These are phyloP conservation scores for Torymus texanus DNA, from an alignment of 2,888 invertebrate species.

Conservation along the genomic window DNA sequence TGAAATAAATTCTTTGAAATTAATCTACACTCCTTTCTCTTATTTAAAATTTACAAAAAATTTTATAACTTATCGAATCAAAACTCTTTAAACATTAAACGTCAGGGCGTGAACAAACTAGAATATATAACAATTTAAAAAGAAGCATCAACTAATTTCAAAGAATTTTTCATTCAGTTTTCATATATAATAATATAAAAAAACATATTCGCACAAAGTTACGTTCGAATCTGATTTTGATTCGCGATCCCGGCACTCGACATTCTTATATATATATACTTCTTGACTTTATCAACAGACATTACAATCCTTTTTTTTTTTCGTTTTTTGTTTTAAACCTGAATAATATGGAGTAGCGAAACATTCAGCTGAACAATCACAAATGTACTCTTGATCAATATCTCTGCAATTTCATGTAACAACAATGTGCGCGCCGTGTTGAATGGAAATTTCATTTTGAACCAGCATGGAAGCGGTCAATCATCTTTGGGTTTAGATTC, in stretches of 20 bases:
- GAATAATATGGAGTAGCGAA: slow-evolving; percentile 62
- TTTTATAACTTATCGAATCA: slow-evolving; percentile 13
- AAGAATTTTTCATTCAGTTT: slow-evolving; percentile 32
- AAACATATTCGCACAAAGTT: slow-evolving; percentile 48
- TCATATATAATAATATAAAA: slow-evolving; percentile 46
- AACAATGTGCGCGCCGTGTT: slow-evolving; percentile 66
- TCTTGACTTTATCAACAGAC: slow-evolving; percentile 62
- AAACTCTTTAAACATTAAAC: slow-evolving; percentile 5
- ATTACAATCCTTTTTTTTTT: slow-evolving; percentile 56
- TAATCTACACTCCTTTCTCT: neutral
- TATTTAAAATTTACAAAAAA: neutral
- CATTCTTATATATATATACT: slow-evolving; percentile 28
- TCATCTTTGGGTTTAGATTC: slow-evolving; percentile 74
- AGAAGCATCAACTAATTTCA: slow-evolving; percentile 33
- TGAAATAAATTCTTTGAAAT: slow-evolving; percentile 42
- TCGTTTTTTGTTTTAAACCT: slow-evolving; percentile 56
- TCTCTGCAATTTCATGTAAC: slow-evolving; percentile 63
- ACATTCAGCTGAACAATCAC: slow-evolving; percentile 61
- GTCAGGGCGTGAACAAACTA: slow-evolving; percentile 5
- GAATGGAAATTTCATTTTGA: slow-evolving; percentile 60
- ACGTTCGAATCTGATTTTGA: slow-evolving; percentile 64
- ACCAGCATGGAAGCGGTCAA: slow-evolving; percentile 66
- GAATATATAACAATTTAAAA: slow-evolving; percentile 1
- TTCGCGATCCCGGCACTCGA: slow-evolving; percentile 58
- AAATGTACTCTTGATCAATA: slow-evolving; percentile 62